Evolutionary conservation across 2,113 vertebrate genomes (phyloP), one percentile per base, ranked within the genome.

Genomic region (Zosterops japonicus): DNA sequence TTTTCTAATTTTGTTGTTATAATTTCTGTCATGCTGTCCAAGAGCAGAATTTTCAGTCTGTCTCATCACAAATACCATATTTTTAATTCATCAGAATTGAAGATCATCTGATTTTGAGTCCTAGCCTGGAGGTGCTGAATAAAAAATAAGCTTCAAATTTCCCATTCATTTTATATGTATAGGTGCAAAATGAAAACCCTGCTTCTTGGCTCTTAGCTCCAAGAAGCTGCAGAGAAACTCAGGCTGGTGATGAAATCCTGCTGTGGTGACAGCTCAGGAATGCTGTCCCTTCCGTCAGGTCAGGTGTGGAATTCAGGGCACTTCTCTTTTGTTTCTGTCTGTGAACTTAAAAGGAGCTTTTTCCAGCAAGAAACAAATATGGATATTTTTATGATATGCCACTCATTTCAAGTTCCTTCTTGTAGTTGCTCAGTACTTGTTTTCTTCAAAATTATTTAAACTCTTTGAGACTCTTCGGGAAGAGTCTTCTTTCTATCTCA

Each of bases 381-480:
- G 0, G 27, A 10, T 84, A 22, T 83, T 96, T 93, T 94, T 81
- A 59, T 46, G 5, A 23, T 65, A 63, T 22, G 8, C 53, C 8
- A 29, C 44, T 87, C 0, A 0, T 79, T 89, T 91, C 22, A 33
- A 44, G 31, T 83, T 86, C 76, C 46, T 89, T 93, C 56, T 72
- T 83, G 46, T 86, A 60, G 39, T 76, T 87, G 25, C 24, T 87
- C 56, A 76, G 69, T 68, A 42, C n/a, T 89, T 94, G 52, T 89
- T 93, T 95, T 91, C 83, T 87, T 94, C 67, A 80, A 29, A 74
- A 56, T 68, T 74, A 28, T 84, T 89, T 87, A 23, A 82, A 84
- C 11, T 49, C 7, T 3, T 42, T 70, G 44, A 52, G 47, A 56
- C 39, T 52, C 18, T 44, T 44, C 18, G 7, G 44, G 49, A 89